phyloP scores from a whole-genome alignment of 2,113 vertebrate species.

The Bagarius yarrelli region DNA sequence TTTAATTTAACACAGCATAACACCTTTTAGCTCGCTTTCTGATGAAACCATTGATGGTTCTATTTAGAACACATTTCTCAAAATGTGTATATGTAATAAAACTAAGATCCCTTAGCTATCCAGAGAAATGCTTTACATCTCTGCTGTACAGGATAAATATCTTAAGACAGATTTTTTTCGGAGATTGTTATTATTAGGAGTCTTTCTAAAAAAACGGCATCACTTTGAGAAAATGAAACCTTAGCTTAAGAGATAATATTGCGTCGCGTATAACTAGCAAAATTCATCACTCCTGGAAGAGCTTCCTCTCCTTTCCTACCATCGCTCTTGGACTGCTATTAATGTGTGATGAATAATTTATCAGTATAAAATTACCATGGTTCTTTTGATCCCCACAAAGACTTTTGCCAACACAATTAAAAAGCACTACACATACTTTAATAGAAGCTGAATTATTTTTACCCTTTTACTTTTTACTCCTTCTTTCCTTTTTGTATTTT shows the following conservation, averaged over 20 bases:
- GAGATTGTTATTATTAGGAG: neutral
- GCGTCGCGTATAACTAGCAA: conserved; percentile 51
- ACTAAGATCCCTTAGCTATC: neutral
- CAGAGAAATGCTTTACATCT: too few relatives aligned
- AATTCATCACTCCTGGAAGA: conserved; percentile 73
- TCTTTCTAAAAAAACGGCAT: neutral
- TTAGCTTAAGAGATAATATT: neutral
- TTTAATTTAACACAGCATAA: neutral
- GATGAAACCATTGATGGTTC: neutral
- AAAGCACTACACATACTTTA: conserved; percentile 77
- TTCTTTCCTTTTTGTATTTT: neutral
- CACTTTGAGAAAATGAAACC: neutral
- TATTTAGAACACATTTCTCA: neutral
- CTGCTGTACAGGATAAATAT: neutral
- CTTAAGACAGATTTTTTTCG: neutral
- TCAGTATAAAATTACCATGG: conserved; percentile 78
- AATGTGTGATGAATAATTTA: conserved; percentile 80
- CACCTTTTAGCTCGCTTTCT: neutral
- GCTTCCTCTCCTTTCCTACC: conserved; percentile 65
- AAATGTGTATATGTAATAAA: neutral
- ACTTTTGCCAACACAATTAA: conserved; percentile 79
- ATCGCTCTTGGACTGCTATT: conserved; percentile 72
- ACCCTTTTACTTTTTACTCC: conserved; percentile 53
- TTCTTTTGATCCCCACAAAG: conserved; percentile 68
- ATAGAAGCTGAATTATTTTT: conserved; percentile 71